A percentile compares a stretch with the other conserved stretches of the same genome.
These are phyloP conservation scores for Agrochola circellaris DNA, from an alignment of 2,888 invertebrate genomes.

Conservation along the genomic window DNA sequence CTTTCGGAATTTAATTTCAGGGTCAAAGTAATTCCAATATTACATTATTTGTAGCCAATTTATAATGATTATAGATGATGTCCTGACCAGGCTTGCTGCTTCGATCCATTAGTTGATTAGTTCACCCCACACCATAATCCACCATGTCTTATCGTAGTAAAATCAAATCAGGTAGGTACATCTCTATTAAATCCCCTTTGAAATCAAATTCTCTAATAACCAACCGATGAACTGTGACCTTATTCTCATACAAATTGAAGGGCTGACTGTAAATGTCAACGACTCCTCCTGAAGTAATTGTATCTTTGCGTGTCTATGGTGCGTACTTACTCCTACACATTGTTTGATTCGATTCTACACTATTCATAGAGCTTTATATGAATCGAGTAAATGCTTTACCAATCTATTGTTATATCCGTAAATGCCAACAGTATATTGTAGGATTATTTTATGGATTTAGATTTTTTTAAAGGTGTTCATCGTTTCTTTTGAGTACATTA, in stretches of 20 bases:
- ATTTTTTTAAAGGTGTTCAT: neutral
- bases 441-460: neutral
- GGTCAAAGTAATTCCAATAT: neutral
- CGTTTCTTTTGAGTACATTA: neutral
- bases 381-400: neutral
- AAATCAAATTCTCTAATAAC: conserved; percentile 24
- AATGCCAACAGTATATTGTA: neutral
- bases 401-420: conserved; percentile 7
- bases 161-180: conserved; percentile 23
- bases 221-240: conserved; percentile 48
- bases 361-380: conserved; percentile 20
- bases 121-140: neutral
- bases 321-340: conserved; percentile 3
- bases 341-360: conserved; percentile 17
- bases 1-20: neutral
- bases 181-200: conserved; percentile 17
- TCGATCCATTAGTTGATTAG: conserved; percentile 27
- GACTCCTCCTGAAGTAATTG: conserved; percentile 58
- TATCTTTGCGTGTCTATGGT: conserved; percentile 56
- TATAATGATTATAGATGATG: conserved; percentile 2
- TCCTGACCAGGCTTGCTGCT: neutral
- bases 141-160: neutral
- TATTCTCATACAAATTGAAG: conserved; percentile 53
- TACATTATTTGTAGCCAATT: neutral
- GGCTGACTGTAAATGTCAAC: conserved; percentile 57